Evolutionary conservation across 2,797 vertebrate genomes (phyloP).

Genomic region (Vespertilio murinus): DNA sequence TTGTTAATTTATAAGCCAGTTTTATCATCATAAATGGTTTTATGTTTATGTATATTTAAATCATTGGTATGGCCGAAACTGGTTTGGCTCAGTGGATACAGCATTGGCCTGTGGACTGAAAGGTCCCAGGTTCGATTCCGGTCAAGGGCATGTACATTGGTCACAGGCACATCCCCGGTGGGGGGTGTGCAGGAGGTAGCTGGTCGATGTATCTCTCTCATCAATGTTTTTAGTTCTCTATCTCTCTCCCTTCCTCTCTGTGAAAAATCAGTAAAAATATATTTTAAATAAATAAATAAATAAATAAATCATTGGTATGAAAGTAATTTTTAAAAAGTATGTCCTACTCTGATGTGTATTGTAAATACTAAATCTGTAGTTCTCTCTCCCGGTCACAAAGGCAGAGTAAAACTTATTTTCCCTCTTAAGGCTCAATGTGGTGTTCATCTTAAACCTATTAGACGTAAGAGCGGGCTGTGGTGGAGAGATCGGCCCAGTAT

Average conservation of each 20-base stretch:
- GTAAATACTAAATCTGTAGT: neutral
- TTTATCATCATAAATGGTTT: neutral
- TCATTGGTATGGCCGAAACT: no score
- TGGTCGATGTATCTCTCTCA: no score
- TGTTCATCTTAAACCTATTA: slow-evolving; percentile 2
- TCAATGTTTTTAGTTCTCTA: no score
- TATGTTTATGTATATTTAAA: neutral
- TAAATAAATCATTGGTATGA: neutral
- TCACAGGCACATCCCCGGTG: no score
- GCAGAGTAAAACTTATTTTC: neutral
- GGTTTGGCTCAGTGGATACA: no score
- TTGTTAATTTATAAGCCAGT: slow-evolving; percentile 1
- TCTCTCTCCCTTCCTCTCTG: no score
- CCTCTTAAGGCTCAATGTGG: neutral
- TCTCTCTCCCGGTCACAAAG: neutral
- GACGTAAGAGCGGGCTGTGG: neutral
- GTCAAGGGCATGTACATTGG: no score
- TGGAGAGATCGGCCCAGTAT: neutral
- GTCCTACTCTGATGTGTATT: neutral
- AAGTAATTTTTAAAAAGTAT: neutral
- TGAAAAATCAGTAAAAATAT: no score
- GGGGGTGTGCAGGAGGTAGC: no score
- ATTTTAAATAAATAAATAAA: no score
- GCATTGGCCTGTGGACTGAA: no score
- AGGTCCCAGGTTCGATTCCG: no score